A percentile compares a stretch with the other conserved stretches of the same genome.
These are phyloP conservation scores for Crotophaga sulcirostris DNA, from an alignment of 2,113 vertebrate genomes.

Conservation along the genomic window DNA sequence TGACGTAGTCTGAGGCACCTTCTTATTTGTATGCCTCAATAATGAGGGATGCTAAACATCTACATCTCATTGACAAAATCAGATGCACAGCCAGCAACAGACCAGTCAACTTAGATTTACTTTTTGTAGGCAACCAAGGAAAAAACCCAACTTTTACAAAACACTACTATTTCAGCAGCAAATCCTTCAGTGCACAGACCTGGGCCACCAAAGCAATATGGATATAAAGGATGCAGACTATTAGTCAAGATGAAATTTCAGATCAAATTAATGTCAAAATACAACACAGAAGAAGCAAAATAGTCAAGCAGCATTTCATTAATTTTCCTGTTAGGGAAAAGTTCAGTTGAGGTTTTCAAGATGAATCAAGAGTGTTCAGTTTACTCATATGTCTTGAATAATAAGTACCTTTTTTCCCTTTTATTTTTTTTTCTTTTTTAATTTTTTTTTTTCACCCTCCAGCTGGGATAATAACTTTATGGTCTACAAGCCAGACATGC, in stretches of 20 bases:
- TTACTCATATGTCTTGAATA: conserved; percentile 49
- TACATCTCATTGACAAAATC: not conserved
- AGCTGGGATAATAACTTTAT: not conserved
- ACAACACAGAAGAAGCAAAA: not conserved
- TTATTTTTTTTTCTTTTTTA: accelerated
- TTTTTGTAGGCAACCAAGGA: not conserved
- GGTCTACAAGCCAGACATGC: not conserved
- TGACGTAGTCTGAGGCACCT: not conserved
- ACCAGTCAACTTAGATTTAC: not conserved
- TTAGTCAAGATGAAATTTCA: conserved; percentile 40
- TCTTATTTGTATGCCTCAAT: not conserved
- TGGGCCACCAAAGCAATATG: not conserved
- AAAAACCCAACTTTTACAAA: not conserved
- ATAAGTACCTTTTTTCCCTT: not conserved
- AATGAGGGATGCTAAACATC: not conserved
- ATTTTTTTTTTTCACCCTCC: accelerated
- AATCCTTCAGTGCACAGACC: not conserved
- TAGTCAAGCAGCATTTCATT: conserved; percentile 18
- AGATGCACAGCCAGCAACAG: not conserved
- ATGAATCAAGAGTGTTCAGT: conserved; percentile 45
- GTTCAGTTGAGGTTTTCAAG: conserved; percentile 38
- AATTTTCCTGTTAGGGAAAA: conserved; percentile 44
- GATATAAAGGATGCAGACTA: conserved; percentile 20
- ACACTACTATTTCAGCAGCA: not conserved
- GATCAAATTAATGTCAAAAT: conserved; percentile 45